A percentile compares a stretch with the other conserved stretches of the same genome.
Evolutionary conservation across 2,113 vertebrate genomes (phyloP).

Genomic region (Gasterosteus nipponicus): DNA sequence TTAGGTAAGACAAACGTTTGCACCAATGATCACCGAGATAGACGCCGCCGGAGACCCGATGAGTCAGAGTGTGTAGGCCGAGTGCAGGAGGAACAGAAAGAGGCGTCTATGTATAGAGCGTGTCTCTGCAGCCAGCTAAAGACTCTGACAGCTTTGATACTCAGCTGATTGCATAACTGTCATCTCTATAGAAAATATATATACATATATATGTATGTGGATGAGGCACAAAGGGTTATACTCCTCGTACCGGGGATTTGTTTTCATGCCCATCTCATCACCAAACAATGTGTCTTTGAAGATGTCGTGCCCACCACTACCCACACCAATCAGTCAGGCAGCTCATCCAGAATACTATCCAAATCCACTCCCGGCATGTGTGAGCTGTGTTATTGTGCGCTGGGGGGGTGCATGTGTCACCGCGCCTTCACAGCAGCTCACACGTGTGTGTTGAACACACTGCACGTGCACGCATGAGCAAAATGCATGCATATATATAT

Average conservation of each 20-base stretch:
- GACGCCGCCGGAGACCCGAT: slow-evolving; percentile 18
- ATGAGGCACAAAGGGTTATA: slow-evolving; percentile 42
- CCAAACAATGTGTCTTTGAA: slow-evolving; percentile 64
- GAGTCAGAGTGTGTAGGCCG: slow-evolving; percentile 68
- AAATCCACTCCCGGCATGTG: slow-evolving; percentile 59
- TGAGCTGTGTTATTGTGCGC: slow-evolving; percentile 22
- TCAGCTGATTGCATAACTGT: slow-evolving; percentile 65
- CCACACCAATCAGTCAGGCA: slow-evolving; percentile 60
- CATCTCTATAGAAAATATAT: slow-evolving; percentile 46
- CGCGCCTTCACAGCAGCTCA: slow-evolving; percentile 17
- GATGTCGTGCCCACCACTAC: slow-evolving; percentile 45
- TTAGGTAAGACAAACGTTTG: background rate
- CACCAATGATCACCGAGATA: slow-evolving; percentile 8
- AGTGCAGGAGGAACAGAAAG: slow-evolving; percentile 41
- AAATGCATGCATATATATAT: background rate
- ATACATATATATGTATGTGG: slow-evolving; percentile 36
- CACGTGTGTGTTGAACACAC: background rate
- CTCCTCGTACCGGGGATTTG: slow-evolving; percentile 52
- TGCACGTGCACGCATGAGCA: background rate
- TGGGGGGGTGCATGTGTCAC: slow-evolving; percentile 7
- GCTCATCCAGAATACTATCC: slow-evolving; percentile 57
- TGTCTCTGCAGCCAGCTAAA: slow-evolving; percentile 41
- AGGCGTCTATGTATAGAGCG: slow-evolving; percentile 59
- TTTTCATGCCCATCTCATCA: slow-evolving; percentile 47
- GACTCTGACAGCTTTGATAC: slow-evolving; percentile 56